phyloP scores from a whole-genome alignment of 2,113 vertebrate species.

The Danio rerio region GRCz12tu NC_133188.1:17645001-17645500 shows the following conservation, averaged over 20 bases:
- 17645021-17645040: not conserved
- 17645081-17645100: not conserved
- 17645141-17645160: slow-evolving; percentile 22
- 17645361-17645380: not conserved
- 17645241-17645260: not conserved
- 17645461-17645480: not conserved
- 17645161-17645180: slow-evolving; percentile 21
- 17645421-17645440: slow-evolving; percentile 9
- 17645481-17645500: slow-evolving; percentile 27
- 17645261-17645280: not conserved
- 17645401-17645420: not conserved
- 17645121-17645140: slow-evolving; percentile 19
- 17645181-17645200: slow-evolving; percentile 14
- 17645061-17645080: not conserved
- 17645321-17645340: not conserved
- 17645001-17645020: not conserved
- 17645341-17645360: not conserved
- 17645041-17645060: not conserved
- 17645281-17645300: slow-evolving; percentile 17
- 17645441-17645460: not conserved
- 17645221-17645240: slow-evolving; percentile 26
- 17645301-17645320: slow-evolving; percentile 13
- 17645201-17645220: slow-evolving; percentile 11
- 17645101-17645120: not conserved
- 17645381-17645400: not conserved